Base-by-base conservation (phyloP, 2,113 vertebrate genomes). In the Macroglossus sobrinus region DNA sequence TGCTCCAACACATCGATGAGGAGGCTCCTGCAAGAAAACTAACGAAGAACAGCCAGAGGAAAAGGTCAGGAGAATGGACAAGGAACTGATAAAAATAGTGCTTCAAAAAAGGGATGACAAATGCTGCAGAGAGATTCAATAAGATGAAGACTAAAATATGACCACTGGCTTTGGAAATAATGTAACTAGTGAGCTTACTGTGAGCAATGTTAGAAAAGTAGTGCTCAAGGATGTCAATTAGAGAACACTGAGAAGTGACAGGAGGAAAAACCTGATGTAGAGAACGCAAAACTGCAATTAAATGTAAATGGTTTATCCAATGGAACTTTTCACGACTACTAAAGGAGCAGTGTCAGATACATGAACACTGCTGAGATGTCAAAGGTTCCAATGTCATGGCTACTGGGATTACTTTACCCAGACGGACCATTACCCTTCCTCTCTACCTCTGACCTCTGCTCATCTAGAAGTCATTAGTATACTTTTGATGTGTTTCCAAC, bases 131-230 rank as follows among this genome's bases (percentile, higher is more conserved):
- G 43, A 74, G 24, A 3, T 59, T 66, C 57, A 43, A 5, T 80
- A 80, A 81, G n/a, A 26, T 82, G 69, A 78, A 57, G 40, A 50
- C 35, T 88, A 79, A 78, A 74, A 71, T 59, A 33, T 69, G 64
- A 84, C 30, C 61, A 30, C 33, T 84, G 38, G 15, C 87, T 97
- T 92, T 71, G 84, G 61, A 78, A 92, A 40, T 69, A 78, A 66
- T 21, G 3, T 79, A 26, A 53, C 79, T 43, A 79, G 43, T 38
- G 50, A 72, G 59, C 43, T 78, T 79, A 38, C n/a, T 40, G 3
- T 47, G 30, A 88, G 21, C 68, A 66, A 5, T 66, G 40, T 71
- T 76, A 82, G 87, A 68, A 94, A 78, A 64, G 22, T 43, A 47
- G 43, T 88, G 63, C 63, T 76, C n/a, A 71, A 24, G 38, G 59